Base-by-base conservation (phyloP, 2,888 invertebrate species). In the Gryllus longicercus region DNA sequence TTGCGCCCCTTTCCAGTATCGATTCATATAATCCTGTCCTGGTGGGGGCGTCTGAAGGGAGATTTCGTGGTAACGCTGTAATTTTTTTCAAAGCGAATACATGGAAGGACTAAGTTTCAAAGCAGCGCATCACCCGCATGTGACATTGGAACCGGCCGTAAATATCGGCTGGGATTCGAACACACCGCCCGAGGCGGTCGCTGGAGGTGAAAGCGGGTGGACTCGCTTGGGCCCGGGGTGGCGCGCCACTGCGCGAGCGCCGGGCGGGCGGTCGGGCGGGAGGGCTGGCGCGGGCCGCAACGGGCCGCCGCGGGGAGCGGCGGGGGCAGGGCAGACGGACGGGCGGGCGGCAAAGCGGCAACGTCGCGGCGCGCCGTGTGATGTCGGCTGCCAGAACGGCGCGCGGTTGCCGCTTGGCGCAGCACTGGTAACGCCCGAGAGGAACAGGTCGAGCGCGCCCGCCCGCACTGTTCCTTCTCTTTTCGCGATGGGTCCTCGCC, bases 11-110 rank as follows among this genome's bases (percentile, higher is more conserved):
- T 76, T 78, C 3, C 75, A n/a, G 82, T 82, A 80, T 81, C 80
- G 82, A 82, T 82, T 81, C 79, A 79, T 79, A 78, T 79, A 80
- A 79, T 75, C 80, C 51, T 2, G 50, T n/a, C 79, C 50, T 51
- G 50, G 38, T 74, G 80, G 76, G 79, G 78, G 82, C 76, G 81
- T 38, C 25, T 63, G 8, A 79, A 78, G 80, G 77, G 76, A 63
- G 63, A 63, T 16, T 63, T 63, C 63, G 63, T 2, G 14, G 63
- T 38, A 38, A 38, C 25, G 25, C 25, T 38, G 3, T 38, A 38
- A 38, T 38, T 38, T 38, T 38, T 38, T 38, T 38, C 25, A 38
- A 38, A 38, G 25, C 4, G 25, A 76, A 76, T n/a, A n/a, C 76
- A 5, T 5, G 14, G 16, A 50, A 49, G 16, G 21, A 49, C n/a